Base-by-base conservation (phyloP, 2,888 invertebrate genomes). In the Pseudococcus jackbeardsleyi region DNA sequence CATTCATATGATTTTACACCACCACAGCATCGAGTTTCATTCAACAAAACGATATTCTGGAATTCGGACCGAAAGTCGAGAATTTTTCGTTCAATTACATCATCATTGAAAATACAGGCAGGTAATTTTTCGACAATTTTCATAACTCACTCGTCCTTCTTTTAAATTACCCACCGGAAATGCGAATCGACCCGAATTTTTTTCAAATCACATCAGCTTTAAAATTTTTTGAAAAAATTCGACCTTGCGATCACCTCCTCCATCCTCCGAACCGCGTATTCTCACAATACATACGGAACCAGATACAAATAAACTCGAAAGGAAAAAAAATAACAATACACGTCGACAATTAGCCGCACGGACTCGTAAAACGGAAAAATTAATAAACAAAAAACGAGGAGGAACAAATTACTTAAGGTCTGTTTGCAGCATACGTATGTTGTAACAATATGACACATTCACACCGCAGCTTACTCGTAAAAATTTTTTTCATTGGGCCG, bases 311-410 rank as follows among this genome's bases (percentile, higher is more conserved):
- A 72, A 72, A 39, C 22, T 64, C 12, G 12, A 64, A 22, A 42
- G 42, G 42, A 3, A 64, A 64, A 64, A 64, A 22, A 64, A 59
- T n/a, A 72, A 72, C 17, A 72, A 72, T 26, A 39, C 26, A 72
- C 11, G 33, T 17, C 72, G 72, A 33, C 72, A 72, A 72, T 72
- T 72, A 72, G 72, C 15, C 72, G 72, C 15, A 72, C 72, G 72
- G 33, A 72, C 72, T 72, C 72, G 72, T 72, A 72, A 72, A 72
- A 72, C 72, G 72, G 72, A 68, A 79, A 79, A 54, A 88, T 54
- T 77, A 79, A 88, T 88, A 50, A 79, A 88, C 46, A 82, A 82
- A 82, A 82, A 82, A 82, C 22, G 64, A 64, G 19, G 79, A 82
- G 79, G 79, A 82, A 82, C 79, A 82, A 82, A 19, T 82, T 82